Conservation (phyloP, 2,888 invertebrate species). For the Bugulina stolonifera region DNA sequence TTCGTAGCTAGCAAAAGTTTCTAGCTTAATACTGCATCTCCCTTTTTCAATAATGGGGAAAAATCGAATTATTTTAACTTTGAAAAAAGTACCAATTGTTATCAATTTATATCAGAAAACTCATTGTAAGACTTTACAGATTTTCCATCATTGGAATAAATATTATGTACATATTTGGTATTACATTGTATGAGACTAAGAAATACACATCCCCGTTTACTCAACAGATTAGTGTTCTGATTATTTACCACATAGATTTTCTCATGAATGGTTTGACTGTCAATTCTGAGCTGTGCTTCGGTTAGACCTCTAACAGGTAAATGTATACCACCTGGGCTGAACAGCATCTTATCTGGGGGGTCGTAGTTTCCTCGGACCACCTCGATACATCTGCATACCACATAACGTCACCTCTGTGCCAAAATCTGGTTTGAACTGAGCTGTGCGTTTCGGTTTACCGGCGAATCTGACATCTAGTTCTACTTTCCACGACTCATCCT, state of each 20-base stretch:
- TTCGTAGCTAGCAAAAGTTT: too few species aligned
- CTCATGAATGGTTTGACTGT: not conserved
- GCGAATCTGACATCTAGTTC: not conserved
- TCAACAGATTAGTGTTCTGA: not conserved
- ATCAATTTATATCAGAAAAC: conserved; percentile 4
- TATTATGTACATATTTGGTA: not conserved
- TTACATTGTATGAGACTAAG: too few species aligned
- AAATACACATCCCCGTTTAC: not conserved
- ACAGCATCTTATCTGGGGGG: too few species aligned
- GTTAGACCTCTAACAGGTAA: conserved; percentile 3
- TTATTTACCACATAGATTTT: not conserved
- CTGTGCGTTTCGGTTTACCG: not conserved
- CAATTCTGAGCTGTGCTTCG: conserved; percentile 9
- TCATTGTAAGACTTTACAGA: conserved; percentile 8
- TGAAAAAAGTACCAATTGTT: too few species aligned
- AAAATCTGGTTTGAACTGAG: not conserved
- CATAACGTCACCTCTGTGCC: not conserved
- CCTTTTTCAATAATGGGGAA: too few species aligned
- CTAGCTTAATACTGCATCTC: too few species aligned
- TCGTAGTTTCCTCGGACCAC: not conserved
- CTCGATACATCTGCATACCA: conserved; percentile 1
- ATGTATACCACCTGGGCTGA: not conserved
- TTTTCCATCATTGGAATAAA: not conserved
- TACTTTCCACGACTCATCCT: not conserved
- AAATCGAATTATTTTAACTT: too few species aligned